These are phyloP conservation scores for Fringilla coelebs DNA, from an alignment of 2,797 vertebrate species.

Conservation along the genomic window DNA sequence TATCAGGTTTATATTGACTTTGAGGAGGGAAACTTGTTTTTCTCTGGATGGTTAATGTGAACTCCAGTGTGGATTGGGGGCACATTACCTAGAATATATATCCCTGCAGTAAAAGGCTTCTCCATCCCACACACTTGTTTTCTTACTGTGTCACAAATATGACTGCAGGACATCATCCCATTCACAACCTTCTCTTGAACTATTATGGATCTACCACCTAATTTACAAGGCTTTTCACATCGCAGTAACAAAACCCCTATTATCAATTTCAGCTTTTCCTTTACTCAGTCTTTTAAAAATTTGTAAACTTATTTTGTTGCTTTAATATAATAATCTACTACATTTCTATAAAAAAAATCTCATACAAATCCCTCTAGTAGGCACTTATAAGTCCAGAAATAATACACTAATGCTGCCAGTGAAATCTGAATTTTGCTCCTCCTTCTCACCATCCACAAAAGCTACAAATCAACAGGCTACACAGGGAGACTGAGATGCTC, in stretches of 20 bases:
- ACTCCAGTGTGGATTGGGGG: background rate
- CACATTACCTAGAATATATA: rapidly evolving
- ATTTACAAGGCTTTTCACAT: background rate
- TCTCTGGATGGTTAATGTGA: background rate
- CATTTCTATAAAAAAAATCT: background rate
- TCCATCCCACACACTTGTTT: background rate
- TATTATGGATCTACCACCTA: background rate
- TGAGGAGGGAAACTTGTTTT: background rate
- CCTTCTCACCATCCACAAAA: background rate
- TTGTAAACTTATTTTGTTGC: background rate
- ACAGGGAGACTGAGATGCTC: background rate
- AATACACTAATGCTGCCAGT: background rate
- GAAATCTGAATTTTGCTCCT: constrained; percentile 1
- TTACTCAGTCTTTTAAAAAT: background rate
- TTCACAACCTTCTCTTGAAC: background rate
- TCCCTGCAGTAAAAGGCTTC: background rate
- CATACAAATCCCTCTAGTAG: background rate
- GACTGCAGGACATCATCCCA: background rate
- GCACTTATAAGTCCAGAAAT: background rate
- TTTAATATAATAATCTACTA: background rate
- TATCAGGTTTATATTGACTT: background rate
- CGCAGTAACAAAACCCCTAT: background rate
- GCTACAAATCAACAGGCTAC: constrained; percentile 31
- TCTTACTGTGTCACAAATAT: background rate
- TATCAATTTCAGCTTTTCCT: background rate